Base-by-base conservation (phyloP, 2,888 invertebrate genomes). In the Asteroscopus sphinx region DNA sequence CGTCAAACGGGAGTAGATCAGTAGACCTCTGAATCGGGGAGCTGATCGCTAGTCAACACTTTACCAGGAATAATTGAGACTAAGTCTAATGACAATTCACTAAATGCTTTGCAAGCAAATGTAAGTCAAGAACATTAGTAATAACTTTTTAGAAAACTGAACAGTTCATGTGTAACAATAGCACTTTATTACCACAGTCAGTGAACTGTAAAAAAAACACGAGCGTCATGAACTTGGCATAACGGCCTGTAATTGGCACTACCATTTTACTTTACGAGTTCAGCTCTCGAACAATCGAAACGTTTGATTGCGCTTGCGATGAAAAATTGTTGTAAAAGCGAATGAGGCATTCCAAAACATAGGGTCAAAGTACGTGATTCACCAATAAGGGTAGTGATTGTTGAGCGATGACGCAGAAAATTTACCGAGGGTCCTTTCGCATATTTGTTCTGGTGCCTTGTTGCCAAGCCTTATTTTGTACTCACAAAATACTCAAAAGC, bases 401-500 rank as follows among this genome's bases (percentile, higher is more conserved):
- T 57, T 62, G 40, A 46, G 64, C 59, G 70, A 82, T 82, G 77
- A 76, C 59, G 73, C 65, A 77, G 80, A 84, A 85, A 85, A 85
- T 79, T 73, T 64, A 62, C 58, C 40, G 44, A 62, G 70, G 73
- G 72, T 62, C 49, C 30, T 58, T 40, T 42, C 30, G 40, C 52
- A 57, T 62, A 54, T 71, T 77, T 71, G 69, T 65, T 71, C 59
- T 60, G 61, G 15, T 35, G 13, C 35, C 21, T 0, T 21, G 11
- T 6, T 16, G 0, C 7, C 6, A 15, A 39, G 32, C 37, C 26
- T n/a, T 11, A 37, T 41, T 45, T 51, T 17, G 17, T 11, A 17
- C 17, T 32, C 11, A 64, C 45, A 40, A 46, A 70, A 58, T 46
- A 44, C 33, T 47, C 13, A 2, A 28, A 39, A 8, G 41, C 48